Evolutionary conservation across 2,888 invertebrate genomes (phyloP).

Genomic region (Syrista parreyssii): DNA sequence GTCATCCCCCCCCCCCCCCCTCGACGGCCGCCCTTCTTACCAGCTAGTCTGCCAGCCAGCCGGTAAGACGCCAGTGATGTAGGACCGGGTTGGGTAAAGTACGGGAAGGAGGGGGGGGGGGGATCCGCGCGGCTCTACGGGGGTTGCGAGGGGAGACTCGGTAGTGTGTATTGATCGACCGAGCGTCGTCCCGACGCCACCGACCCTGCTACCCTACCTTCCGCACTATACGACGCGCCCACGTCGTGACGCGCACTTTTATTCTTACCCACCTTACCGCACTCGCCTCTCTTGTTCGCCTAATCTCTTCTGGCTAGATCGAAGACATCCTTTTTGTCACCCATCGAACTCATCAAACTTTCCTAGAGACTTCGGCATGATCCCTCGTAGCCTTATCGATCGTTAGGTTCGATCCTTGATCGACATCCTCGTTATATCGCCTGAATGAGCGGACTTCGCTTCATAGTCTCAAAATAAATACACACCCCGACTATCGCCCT

Average conservation of each 20-base stretch:
- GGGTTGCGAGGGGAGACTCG: constrained; percentile 24
- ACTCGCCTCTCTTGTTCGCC: not conserved
- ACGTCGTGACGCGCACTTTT: constrained; percentile 11
- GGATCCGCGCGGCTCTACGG: constrained; percentile 9
- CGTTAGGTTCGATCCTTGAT: not conserved
- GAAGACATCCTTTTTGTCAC: not conserved
- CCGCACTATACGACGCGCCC: constrained; percentile 19
- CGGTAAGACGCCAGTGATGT: constrained; percentile 30
- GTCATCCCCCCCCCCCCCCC: constrained; percentile 11
- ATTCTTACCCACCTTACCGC: not conserved
- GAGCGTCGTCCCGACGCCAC: constrained; percentile 39
- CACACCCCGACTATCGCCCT: constrained; percentile 27
- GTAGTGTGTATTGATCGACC: constrained; percentile 63
- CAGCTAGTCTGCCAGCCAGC: constrained; percentile 18
- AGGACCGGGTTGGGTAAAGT: constrained; percentile 2
- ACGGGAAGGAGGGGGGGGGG: constrained; percentile 9
- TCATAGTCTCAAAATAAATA: not conserved
- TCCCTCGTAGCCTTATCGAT: not conserved
- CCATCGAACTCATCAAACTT: not conserved
- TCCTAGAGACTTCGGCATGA: not conserved
- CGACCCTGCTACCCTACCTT: constrained; percentile 28
- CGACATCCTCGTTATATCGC: not conserved
- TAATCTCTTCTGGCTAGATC: constrained; percentile 1
- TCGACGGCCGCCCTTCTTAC: constrained; percentile 12
- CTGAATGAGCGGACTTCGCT: not conserved